These are phyloP conservation scores for Limnephilus rhombicus DNA, from an alignment of 2,888 invertebrate genomes.

Conservation along the genomic window DNA sequence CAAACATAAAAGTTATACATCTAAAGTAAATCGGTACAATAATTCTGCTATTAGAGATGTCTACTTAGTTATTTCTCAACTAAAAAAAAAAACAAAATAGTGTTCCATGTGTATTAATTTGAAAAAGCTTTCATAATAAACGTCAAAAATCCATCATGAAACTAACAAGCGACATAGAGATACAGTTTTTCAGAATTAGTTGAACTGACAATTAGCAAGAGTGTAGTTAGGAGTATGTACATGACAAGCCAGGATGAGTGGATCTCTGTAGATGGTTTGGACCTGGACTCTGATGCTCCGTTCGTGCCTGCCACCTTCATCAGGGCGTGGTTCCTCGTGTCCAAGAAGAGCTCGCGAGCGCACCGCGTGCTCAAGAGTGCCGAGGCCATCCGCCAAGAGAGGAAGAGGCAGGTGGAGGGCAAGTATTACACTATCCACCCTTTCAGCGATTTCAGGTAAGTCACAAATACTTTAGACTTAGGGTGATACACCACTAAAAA, in stretches of 20 bases:
- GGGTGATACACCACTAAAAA: too few relatives aligned
- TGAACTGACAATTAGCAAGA: background rate
- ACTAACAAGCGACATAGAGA: background rate
- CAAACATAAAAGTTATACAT: too few relatives aligned
- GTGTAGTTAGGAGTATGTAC: background rate
- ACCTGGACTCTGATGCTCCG: background rate
- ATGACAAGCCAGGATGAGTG: background rate
- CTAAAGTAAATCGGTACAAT: too few relatives aligned
- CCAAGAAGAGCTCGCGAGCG: conserved; percentile 24
- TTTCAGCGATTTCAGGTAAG: conserved; percentile 48
- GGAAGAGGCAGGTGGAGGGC: conserved; percentile 17
- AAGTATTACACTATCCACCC: conserved; percentile 42
- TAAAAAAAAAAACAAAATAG: background rate
- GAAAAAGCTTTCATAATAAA: background rate
- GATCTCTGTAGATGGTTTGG: background rate
- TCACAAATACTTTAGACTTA: too few relatives aligned
- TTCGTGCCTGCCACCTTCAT: background rate
- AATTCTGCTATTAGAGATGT: too few relatives aligned
- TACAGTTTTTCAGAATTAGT: background rate
- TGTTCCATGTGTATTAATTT: background rate
- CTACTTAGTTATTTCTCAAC: too few relatives aligned
- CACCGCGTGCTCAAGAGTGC: conserved; percentile 47
- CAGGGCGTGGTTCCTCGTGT: conserved; percentile 31
- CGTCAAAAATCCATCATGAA: background rate
- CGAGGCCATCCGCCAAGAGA: conserved; percentile 30